phyloP scores from a whole-genome alignment of 2,113 vertebrate genomes.

The Phaethon lepturus region DNA sequence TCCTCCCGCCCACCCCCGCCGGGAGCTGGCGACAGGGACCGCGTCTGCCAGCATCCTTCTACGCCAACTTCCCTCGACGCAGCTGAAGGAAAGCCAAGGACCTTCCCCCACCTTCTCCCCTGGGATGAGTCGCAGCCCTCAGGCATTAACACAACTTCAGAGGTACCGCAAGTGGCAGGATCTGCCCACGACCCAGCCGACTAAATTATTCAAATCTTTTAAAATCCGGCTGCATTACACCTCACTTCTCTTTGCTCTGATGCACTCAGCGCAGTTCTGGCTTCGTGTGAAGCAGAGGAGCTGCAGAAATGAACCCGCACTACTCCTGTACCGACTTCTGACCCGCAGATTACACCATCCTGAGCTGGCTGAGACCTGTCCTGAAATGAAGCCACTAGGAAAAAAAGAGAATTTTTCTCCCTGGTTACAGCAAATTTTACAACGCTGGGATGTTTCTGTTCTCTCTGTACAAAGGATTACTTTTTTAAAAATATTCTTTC shows the following conservation, averaged over 20 bases:
- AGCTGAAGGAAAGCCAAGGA: neutral
- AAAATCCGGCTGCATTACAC: neutral
- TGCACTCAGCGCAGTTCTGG: neutral
- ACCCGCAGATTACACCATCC: neutral
- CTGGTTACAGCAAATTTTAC: neutral
- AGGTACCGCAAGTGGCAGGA: neutral
- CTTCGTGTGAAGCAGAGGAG: neutral
- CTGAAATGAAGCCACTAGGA: neutral
- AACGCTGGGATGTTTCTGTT: neutral
- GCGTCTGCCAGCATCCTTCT: neutral
- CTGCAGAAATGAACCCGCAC: neutral
- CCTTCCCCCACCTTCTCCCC: neutral
- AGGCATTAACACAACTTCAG: neutral
- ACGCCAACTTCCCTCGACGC: rapidly evolving
- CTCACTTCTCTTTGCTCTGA: neutral
- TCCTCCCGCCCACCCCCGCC: neutral
- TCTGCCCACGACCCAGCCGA: neutral
- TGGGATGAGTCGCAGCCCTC: neutral
- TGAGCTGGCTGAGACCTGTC: neutral
- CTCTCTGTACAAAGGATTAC: neutral
- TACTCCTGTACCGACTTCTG: neutral
- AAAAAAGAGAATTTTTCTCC: neutral
- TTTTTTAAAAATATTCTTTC: conserved; percentile 4
- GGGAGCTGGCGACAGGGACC: neutral
- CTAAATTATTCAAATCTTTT: conserved; percentile 4